Conservation (phyloP, 92 coral and sea anemone genomes). For the Desmophyllum pertusum region DNA sequence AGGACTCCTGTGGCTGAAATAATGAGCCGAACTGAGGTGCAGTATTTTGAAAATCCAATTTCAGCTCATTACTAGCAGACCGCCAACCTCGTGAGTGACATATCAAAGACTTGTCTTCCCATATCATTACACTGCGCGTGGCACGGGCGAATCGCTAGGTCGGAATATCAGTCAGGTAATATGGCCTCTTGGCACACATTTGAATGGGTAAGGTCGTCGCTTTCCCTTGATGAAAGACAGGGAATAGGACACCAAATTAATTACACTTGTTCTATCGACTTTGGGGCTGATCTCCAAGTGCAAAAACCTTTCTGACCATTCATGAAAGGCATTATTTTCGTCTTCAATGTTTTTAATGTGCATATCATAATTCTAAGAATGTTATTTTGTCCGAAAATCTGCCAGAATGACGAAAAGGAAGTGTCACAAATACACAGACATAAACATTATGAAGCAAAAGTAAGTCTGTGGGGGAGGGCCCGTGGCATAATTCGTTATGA, state of each 20-base stretch:
- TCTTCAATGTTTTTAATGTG: not conserved
- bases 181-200: slow-evolving; percentile 29
- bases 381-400: slow-evolving; percentile 6
- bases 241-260: slow-evolving; percentile 36
- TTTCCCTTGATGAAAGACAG: slow-evolving; percentile 33
- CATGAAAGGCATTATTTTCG: not conserved
- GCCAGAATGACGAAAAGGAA: slow-evolving; percentile 2
- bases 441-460: slow-evolving; percentile 12
- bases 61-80: slow-evolving; percentile 37
- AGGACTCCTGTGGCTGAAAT: slow-evolving; percentile 20
- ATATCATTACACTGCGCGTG: slow-evolving; percentile 1
- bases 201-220: slow-evolving; percentile 22
- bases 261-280: not conserved
- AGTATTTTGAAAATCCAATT: slow-evolving; percentile 22
- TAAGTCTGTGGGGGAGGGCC: slow-evolving; percentile 28
- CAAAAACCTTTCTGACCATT: not conserved
- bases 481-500: slow-evolving; percentile 4
- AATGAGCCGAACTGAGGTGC: slow-evolving; percentile 21
- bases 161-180: slow-evolving; percentile 38
- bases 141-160: slow-evolving; percentile 15
- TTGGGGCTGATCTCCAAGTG: not conserved
- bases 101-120: slow-evolving; percentile 18
- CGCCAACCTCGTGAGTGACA: slow-evolving; percentile 46
- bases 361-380: not conserved
- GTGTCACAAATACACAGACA: slow-evolving; percentile 22